Percentiles rank a stretch among this genome's conserved stretches.
phyloP scores from a whole-genome alignment of 2,888 invertebrate genomes.

The Drosophila sordidula region DNA sequence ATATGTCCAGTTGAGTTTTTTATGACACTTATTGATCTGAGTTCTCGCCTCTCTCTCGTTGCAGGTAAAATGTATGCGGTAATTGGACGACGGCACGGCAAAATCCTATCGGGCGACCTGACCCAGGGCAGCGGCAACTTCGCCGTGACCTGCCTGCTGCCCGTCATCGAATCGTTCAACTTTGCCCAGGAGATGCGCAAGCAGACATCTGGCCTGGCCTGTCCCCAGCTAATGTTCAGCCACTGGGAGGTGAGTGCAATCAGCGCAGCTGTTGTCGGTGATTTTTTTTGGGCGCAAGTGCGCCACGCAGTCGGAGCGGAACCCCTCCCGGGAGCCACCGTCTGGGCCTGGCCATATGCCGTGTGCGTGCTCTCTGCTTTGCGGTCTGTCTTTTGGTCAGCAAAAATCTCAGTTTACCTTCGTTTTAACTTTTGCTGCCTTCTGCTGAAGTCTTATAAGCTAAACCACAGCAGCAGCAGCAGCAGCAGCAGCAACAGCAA shows the following conservation, averaged over 20 bases:
- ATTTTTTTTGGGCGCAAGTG: slow-evolving; percentile 68
- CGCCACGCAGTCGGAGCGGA: slow-evolving; percentile 44
- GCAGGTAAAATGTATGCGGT: slow-evolving; percentile 96
- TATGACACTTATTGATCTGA: slow-evolving; percentile 3
- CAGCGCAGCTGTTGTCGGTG: slow-evolving; percentile 39
- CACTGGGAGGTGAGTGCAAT: slow-evolving; percentile 95
- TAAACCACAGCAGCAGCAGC: slow-evolving; percentile 64
- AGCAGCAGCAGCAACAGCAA: slow-evolving; percentile 5
- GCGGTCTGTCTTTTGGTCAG: slow-evolving; percentile 72
- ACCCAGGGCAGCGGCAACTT: slow-evolving; percentile 96
- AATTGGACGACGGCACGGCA: slow-evolving; percentile 93
- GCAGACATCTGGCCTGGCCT: slow-evolving; percentile 97
- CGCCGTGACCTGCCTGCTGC: slow-evolving; percentile 94
- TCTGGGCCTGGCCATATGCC: slow-evolving; percentile 44
- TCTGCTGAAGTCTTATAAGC: slow-evolving; percentile 45
- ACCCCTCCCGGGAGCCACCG: slow-evolving; percentile 15
- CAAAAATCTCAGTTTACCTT: slow-evolving; percentile 77
- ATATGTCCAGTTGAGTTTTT: neutral
- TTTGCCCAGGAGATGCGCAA: slow-evolving; percentile 97
- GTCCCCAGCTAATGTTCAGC: slow-evolving; percentile 97
- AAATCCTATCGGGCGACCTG: slow-evolving; percentile 95
- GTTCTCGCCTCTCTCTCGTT: slow-evolving; percentile 59
- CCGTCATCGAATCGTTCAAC: slow-evolving; percentile 98
- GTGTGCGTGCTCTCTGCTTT: slow-evolving; percentile 49
- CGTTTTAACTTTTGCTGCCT: slow-evolving; percentile 60